Evolutionary conservation across 2,888 invertebrate species (phyloP).

Genomic region (Teleogryllus oceanicus): DNA sequence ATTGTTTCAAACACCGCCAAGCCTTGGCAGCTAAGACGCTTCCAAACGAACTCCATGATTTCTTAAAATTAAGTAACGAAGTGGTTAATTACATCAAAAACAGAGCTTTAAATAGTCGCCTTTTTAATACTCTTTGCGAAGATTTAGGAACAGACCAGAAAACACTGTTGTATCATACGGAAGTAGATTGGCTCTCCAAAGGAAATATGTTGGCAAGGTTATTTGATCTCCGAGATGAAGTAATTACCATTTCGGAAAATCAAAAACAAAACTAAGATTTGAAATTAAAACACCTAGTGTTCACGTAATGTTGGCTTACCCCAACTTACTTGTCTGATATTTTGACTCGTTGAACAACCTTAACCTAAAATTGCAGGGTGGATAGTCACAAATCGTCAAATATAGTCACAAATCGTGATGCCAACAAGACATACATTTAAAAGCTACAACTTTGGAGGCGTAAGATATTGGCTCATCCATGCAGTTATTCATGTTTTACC

Average conservation of each 20-base stretch:
- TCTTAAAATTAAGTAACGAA: background rate
- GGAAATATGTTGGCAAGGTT: conserved; percentile 12
- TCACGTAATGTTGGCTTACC: background rate
- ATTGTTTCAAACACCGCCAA: conserved; percentile 20
- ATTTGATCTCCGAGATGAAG: conserved; percentile 4
- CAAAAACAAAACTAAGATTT: background rate
- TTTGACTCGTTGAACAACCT: background rate
- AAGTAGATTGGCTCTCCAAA: background rate
- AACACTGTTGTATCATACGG: background rate
- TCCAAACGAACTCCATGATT: conserved; percentile 4
- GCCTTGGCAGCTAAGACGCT: background rate
- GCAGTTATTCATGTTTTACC: background rate
- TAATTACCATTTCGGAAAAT: background rate
- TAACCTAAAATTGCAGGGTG: background rate
- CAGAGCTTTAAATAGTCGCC: background rate
- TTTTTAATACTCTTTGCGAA: background rate
- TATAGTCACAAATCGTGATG: background rate
- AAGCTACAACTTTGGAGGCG: background rate
- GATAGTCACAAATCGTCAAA: background rate
- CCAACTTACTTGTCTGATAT: background rate
- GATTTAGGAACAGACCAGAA: background rate
- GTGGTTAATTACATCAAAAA: background rate
- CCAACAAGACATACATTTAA: background rate
- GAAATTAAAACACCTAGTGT: background rate
- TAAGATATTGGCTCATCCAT: background rate